Evolutionary conservation across 2,888 invertebrate genomes (phyloP), one percentile per base, ranked within the genome.

Genomic region (Lottia gigantea): DNA sequence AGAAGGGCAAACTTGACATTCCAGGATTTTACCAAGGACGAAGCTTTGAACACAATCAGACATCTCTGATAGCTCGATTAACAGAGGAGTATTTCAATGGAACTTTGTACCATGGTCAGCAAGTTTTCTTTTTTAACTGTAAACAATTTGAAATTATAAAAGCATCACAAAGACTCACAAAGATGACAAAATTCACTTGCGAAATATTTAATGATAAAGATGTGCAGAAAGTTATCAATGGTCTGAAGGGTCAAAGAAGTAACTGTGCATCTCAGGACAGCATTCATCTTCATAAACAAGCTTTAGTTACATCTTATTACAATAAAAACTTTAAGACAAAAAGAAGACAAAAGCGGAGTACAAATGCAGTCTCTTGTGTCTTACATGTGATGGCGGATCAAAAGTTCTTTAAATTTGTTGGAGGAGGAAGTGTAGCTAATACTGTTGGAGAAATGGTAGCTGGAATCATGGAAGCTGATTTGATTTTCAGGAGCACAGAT

Each of bases 341-440:
- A 14, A 23, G 23, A 23, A 19, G 55, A 11, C 8, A 55, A 55
- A 55, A 23, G 55, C 19, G 55, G 11, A 55, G 14, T 7, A 23
- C 23, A 11, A 55, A 55, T 26, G 40, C 74, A 40, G 74, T 67
- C 26, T 74, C 78, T 23, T 83, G 83, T 71, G 64, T 67, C 0
- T 72, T 87, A 3, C 83, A 85, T 73, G 66, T 87, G 40, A 82
- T 83, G n/a, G 82, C 83, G 0, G 86, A 87, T 70, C 82, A 86
- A 64, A 78, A 78, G 3, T 85, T 86, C 72, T 86, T 74, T 68
- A 49, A 78, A 46, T 63, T 76, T 19, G 73, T 79, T 14, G 85
- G 83, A 15, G 63, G 75, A 12, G 68, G 72, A 7, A 74, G 75
- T 64, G 65, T 79, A 1, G 62, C 68, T 16, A 70, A 61, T 19